Evolutionary conservation across 2,888 invertebrate genomes (phyloP).

Genomic region (Melipona bicolor): DNA sequence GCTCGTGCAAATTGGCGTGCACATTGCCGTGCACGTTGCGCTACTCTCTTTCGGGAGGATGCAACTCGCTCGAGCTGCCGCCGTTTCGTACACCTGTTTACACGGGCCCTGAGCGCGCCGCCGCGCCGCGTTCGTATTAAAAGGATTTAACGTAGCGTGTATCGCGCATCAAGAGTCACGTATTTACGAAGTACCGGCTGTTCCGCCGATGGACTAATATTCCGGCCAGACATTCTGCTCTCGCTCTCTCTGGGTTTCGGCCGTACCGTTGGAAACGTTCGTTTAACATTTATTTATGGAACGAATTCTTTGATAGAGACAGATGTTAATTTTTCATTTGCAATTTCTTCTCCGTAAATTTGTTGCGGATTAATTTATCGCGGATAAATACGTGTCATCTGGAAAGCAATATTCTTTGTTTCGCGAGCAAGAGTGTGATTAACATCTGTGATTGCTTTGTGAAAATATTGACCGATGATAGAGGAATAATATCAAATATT

Average conservation of each 20-base stretch:
- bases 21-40: conserved; percentile 36
- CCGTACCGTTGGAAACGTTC: not conserved
- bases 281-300: not conserved
- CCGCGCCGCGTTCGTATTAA: conserved; percentile 33
- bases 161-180: conserved; percentile 31
- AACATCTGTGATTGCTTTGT: too few relatives aligned
- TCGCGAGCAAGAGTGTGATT: too few relatives aligned
- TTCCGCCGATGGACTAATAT: conserved; percentile 11
- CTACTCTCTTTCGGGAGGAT: conserved; percentile 55
- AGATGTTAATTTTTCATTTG: too few relatives aligned
- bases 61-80: conserved; percentile 39
- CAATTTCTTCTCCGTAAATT: too few relatives aligned
- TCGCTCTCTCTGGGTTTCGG: not conserved
- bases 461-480: too few relatives aligned
- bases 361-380: too few relatives aligned
- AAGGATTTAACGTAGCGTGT: conserved; percentile 48
- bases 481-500: too few relatives aligned
- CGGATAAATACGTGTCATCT: too few relatives aligned
- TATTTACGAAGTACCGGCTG: not conserved
- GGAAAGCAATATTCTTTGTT: too few relatives aligned
- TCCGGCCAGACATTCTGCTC: not conserved
- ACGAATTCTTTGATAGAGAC: not conserved
- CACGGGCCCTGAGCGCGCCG: conserved; percentile 13
- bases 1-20: conserved; percentile 41
- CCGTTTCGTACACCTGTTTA: conserved; percentile 61